Evolutionary conservation across 2,113 vertebrate species (phyloP), one percentile per base, ranked within the genome.

Genomic region (Uria lomvia): DNA sequence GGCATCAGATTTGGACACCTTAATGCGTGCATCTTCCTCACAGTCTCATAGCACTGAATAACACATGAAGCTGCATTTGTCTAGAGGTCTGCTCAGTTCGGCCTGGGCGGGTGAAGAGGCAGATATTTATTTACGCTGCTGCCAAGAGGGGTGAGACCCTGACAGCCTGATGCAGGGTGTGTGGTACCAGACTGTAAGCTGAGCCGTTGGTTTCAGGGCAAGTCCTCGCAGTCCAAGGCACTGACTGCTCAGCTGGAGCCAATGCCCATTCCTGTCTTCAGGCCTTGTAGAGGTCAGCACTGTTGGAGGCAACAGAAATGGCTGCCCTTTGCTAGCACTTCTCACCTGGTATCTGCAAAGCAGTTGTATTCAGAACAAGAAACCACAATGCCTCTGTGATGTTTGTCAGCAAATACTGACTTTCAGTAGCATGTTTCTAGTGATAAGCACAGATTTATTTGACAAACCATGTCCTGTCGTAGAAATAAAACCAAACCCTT

Each of bases 1-100:
- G 91, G 90, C 94, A 94, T 88, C 91, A 81, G 60, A 95, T 95
- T 92, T 92, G 85, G 79, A 92, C 88, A 96, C 95, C 95, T 97
- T 96, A 88, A 87, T 65, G 70, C 60, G 65, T 92, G 84, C 80
- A 87, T 91, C 96, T 92, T 92, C 84, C 81, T 85, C 73, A 21
- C 92, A 95, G 93, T 70, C 84, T 96, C 84, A 65, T 72, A 85
- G 63, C 94, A 84, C 96, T 95, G 96, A 96, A 93, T 96, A 95
- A 94, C 92, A 72, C 88, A 92, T 72, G 92, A 95, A 94, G 62
- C 73, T 92, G 80, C 66, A 36, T 92, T 97, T 95, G 77, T 75
- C 84, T 91, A 53, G 91, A 87, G 95, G 88, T 87, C 91, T 89
- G 88, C 89, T 89, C 79, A 29, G 79, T 76, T 83, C 45, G 62